Evolutionary conservation across 2,888 invertebrate genomes (phyloP), one percentile per base, ranked within the genome.

Genomic region (Clepsis dumicolana): DNA sequence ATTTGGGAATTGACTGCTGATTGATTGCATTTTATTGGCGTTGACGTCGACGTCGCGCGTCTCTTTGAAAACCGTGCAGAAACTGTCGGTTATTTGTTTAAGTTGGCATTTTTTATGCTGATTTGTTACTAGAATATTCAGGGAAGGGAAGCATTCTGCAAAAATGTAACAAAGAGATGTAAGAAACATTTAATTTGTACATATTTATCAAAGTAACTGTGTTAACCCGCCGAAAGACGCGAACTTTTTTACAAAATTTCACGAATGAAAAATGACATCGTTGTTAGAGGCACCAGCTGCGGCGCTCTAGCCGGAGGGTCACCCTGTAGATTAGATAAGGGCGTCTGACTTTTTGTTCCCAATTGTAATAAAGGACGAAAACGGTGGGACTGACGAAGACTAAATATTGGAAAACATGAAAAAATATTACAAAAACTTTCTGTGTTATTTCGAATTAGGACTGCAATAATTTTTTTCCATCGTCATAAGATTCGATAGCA

Each of bases 1-100:
- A 74, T 84, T 79, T 74, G 71, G 72, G 70, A 80, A 83, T 80
- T 81, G 79, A 78, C 77, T 76, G 78, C 80, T 70, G 75, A 79
- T 77, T 71, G 65, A 73, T 75, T 73, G 63, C 65, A 67, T 70
- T 74, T 71, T 74, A 73, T 74, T 70, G 65, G 62, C 25, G 65
- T 63, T 53, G 67, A 65, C 65, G 63, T 63, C 27, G 67, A 65
- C 65, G 63, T 63, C 27, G 57, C 35, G 29, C 56, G 63, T 35
- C 32, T 61, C 25, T 59, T 35, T 48, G 25, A 53, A 44, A 32
- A 18, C 38, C 16, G 18, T 29, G 7, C 32, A 53, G 63, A 27
- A 68, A 44, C 41, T 41, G 52, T 63, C 52, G 4, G 16, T 41
- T 63, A 63, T 35, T 61, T 61, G 38, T 38, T 63, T 52, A 63